Conservation (phyloP, 2,888 invertebrate genomes). For the Calameuta idolon region DNA sequence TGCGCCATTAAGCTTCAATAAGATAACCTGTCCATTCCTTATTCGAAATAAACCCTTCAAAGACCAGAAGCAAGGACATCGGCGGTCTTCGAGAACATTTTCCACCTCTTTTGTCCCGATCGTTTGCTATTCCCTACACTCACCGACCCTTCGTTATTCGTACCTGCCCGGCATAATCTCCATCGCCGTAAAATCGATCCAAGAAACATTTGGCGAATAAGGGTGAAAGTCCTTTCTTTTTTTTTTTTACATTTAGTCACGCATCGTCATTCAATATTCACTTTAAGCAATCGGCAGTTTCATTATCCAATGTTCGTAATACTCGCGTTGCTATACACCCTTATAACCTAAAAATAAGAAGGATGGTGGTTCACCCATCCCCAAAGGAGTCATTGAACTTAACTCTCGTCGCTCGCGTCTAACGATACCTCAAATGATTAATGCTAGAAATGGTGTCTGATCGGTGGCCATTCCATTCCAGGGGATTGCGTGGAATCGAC, state of each 20-base stretch:
- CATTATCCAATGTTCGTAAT: background rate
- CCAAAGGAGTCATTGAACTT: background rate
- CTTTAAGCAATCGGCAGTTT: background rate
- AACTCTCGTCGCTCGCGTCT: background rate
- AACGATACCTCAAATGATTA: background rate
- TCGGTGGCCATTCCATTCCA: background rate
- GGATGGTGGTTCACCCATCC: background rate
- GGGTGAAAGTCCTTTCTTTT: background rate
- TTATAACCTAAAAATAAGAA: background rate
- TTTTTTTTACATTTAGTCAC: background rate
- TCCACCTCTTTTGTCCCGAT: conserved; percentile 1
- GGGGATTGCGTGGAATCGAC: conserved; percentile 25
- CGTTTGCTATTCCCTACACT: conserved; percentile 8
- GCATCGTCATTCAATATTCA: background rate
- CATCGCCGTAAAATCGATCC: background rate
- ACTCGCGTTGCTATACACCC: background rate
- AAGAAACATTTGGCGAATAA: background rate
- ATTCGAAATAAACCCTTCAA: background rate
- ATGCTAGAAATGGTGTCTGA: background rate
- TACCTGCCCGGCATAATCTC: conserved; percentile 6
- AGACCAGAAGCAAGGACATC: background rate
- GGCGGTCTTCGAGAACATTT: background rate
- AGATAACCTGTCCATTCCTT: background rate
- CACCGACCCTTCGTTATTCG: conserved; percentile 6
- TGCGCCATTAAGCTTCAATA: background rate